Evolutionary conservation across 2,888 invertebrate species (phyloP).

Genomic region (Phasia obesa): DNA sequence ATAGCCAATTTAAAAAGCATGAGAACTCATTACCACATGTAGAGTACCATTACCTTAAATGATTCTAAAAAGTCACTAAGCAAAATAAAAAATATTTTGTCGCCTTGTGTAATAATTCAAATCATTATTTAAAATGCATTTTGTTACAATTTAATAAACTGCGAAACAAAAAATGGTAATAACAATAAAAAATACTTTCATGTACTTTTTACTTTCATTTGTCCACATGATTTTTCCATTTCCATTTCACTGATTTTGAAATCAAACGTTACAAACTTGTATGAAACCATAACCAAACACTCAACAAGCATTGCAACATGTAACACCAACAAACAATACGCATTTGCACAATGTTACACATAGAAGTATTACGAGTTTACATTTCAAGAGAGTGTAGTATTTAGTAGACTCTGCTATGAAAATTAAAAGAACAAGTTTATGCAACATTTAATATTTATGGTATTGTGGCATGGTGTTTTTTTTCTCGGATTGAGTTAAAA

Average conservation of each 20-base stretch:
- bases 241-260: constrained; percentile 80
- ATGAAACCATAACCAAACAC: constrained; percentile 1
- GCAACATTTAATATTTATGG: constrained; percentile 10
- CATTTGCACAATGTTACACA: background rate
- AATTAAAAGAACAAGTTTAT: constrained; percentile 1
- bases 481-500: background rate
- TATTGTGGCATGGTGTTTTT: too few relatives aligned
- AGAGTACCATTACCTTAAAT: too few relatives aligned
- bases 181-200: constrained; percentile 12
- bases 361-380: constrained; percentile 23
- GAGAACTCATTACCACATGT: too few relatives aligned
- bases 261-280: constrained; percentile 75
- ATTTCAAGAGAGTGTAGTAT: background rate
- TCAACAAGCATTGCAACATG: background rate
- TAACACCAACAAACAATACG: constrained; percentile 1
- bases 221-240: constrained; percentile 71
- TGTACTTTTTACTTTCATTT: constrained; percentile 62
- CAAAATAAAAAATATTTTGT: too few relatives aligned
- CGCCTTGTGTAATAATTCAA: too few relatives aligned
- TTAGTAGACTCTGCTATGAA: background rate
- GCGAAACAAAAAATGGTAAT: background rate
- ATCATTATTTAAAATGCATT: too few relatives aligned
- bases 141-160: background rate
- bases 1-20: too few relatives aligned
- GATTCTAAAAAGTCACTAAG: too few relatives aligned